These are phyloP conservation scores for Magallana ariakensis DNA, from an alignment of 1,140 invertebrate species.

Conservation along the genomic window DNA sequence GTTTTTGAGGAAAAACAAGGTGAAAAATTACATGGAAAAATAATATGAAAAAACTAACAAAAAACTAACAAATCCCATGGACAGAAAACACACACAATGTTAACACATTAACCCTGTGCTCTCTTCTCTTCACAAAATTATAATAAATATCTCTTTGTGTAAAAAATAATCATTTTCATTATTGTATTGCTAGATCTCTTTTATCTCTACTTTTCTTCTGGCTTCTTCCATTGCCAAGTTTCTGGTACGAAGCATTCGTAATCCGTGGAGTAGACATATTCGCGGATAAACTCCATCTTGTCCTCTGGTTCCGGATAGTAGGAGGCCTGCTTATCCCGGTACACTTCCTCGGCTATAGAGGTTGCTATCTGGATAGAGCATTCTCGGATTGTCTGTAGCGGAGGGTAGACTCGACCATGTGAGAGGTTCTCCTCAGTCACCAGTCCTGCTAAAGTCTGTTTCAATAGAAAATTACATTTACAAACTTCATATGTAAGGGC, in stretches of 20 bases:
- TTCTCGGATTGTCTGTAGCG: constrained; percentile 91
- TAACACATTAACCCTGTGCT: not conserved
- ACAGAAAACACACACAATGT: not conserved
- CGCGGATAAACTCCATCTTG: constrained; percentile 80
- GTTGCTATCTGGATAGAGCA: constrained; percentile 94
- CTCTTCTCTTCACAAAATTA: not conserved
- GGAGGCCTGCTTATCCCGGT: constrained; percentile 83
- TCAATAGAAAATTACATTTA: constrained; percentile 28
- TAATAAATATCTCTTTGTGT: not conserved
- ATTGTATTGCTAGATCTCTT: not conserved
- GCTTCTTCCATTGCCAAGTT: constrained; percentile 80
- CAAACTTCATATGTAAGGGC: too few relatives aligned
- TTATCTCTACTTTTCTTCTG: constrained; percentile 55
- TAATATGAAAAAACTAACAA: too few relatives aligned
- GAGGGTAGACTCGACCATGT: constrained; percentile 96
- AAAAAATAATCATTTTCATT: not conserved
- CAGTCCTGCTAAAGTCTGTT: constrained; percentile 88
- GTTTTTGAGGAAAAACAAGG: too few relatives aligned
- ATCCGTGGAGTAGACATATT: constrained; percentile 81
- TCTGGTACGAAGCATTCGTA: constrained; percentile 81
- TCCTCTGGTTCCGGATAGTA: constrained; percentile 82
- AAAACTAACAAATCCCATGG: not conserved
- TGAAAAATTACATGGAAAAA: too few relatives aligned
- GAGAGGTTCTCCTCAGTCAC: constrained; percentile 90
- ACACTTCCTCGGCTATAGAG: constrained; percentile 92